A percentile compares a stretch with the other conserved stretches of the same genome.
phyloP scores from a whole-genome alignment of 2,797 vertebrate genomes.

The Oryzias dopingdopingensis region DNA sequence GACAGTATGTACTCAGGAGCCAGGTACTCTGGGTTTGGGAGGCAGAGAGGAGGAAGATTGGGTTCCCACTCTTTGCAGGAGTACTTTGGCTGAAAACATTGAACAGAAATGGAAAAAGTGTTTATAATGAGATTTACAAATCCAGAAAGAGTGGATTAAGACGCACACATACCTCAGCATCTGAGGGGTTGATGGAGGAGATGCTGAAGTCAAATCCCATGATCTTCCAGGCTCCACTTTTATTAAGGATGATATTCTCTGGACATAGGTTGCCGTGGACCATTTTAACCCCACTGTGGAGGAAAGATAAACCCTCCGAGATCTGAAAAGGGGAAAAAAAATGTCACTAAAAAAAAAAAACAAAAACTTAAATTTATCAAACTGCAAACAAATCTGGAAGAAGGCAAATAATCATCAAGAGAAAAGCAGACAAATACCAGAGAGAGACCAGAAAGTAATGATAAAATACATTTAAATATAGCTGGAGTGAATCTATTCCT shows the following conservation, averaged over 20 bases:
- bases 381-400: background rate
- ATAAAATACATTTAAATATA: background rate
- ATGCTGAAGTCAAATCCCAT: conserved; percentile 99
- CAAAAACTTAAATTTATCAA: background rate
- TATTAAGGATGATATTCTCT: conserved; percentile 97
- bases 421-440: background rate
- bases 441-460: background rate
- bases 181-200: conserved; percentile 90
- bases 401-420: background rate
- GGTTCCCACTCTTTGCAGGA: conserved; percentile 98
- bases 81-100: conserved; percentile 83
- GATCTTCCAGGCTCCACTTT: conserved; percentile 98
- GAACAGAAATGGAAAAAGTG: background rate
- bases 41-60: conserved; percentile 91
- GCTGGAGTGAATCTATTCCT: background rate
- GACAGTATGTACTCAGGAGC: conserved; percentile 98
- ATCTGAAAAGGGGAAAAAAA: conserved; percentile 72
- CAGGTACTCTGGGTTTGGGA: conserved; percentile 96
- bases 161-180: conserved; percentile 82
- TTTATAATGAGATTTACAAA: background rate
- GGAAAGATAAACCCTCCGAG: conserved; percentile 95
- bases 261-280: conserved; percentile 92
- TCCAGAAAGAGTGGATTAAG: background rate
- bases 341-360: background rate
- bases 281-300: conserved; percentile 98